phyloP scores from a whole-genome alignment of 2,113 vertebrate genomes.

The Sterrhoptilus dennistouni region DNA sequence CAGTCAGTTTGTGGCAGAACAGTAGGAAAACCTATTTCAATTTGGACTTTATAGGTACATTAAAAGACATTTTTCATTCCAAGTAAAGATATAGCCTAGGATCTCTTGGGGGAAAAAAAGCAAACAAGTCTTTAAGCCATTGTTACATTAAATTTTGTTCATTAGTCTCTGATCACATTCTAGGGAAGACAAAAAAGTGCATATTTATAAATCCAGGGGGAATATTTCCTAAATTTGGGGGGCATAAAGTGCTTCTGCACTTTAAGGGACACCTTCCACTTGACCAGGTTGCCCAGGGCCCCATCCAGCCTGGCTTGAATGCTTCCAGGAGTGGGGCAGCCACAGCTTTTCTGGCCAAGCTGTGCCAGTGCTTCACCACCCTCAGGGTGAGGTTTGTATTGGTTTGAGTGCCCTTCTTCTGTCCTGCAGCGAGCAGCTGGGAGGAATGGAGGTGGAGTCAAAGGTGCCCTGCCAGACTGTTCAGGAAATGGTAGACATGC shows the following conservation, averaged over 20 bases:
- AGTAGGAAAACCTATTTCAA: not conserved
- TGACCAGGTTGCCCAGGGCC: not conserved
- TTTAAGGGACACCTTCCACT: not conserved
- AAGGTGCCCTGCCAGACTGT: not conserved
- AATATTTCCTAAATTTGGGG: not conserved
- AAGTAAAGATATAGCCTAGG: not conserved
- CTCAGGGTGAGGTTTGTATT: rapidly evolving
- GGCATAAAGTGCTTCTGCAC: not conserved
- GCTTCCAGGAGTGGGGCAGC: not conserved
- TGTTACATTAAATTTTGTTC: not conserved
- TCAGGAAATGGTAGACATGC: not conserved
- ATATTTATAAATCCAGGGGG: not conserved
- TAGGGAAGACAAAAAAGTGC: not conserved
- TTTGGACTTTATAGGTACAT: not conserved
- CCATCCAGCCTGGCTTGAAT: not conserved
- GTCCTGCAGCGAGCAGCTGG: not conserved
- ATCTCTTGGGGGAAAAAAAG: not conserved
- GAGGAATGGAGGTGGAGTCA: not conserved
- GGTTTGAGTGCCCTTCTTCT: not conserved
- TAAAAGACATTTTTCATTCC: not conserved
- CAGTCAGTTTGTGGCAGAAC: not conserved
- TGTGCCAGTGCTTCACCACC: not conserved
- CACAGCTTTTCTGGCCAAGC: not conserved
- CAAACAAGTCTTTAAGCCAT: not conserved
- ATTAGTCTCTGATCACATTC: not conserved